Evolutionary conservation across 2,797 vertebrate genomes (phyloP), one percentile per base, ranked within the genome.

Genomic region (Novumbra hubbsi): DNA sequence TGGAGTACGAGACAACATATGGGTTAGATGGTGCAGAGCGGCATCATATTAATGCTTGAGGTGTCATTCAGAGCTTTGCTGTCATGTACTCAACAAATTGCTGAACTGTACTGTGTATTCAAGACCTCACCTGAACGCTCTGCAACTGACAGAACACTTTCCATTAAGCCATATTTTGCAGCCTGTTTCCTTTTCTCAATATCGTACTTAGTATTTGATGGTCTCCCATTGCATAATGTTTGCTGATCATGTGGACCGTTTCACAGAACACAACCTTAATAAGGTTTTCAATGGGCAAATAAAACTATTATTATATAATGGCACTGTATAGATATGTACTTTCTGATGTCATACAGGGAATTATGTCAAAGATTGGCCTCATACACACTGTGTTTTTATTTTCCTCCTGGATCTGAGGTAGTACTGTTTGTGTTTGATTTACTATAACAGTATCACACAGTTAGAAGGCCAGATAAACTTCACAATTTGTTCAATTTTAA

Each of bases 371-470:
- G 62, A 71, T 88, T 87, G 71, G 41, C 85, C 83, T 90, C 83
- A 77, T 71, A 81, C 72, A 81, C 86, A 91, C 90, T 90, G 90
- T 91, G 88, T 91, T 88, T 80, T 86, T 89, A 78, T 80, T 87
- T 85, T 83, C 78, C 81, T 87, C 81, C 82, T 81, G 71, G 82
- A 84, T 84, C 68, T 81, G 83, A 83, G 27, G 68, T 62, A 38
- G 19, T 34, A 21, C 27, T 21, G 34, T 62, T 63, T 45, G 7
- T 32, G 66, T 83, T 70, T 82, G 19, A 84, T 70, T 85, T 81
- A 28, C 60, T 83, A 76, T 75, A 57, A 75, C 17, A 0, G 41
- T 28, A 21, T 55, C 52, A n/a, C 17, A 55, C 50, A n/a, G 17
- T 52, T 5, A 81, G 78, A 76, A 2, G 32, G 32, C 11, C 16